A percentile compares a stretch with the other conserved stretches of the same genome.
Conservation (phyloP, 2,113 vertebrate species). For the Ageneiosus marmoratus region DNA sequence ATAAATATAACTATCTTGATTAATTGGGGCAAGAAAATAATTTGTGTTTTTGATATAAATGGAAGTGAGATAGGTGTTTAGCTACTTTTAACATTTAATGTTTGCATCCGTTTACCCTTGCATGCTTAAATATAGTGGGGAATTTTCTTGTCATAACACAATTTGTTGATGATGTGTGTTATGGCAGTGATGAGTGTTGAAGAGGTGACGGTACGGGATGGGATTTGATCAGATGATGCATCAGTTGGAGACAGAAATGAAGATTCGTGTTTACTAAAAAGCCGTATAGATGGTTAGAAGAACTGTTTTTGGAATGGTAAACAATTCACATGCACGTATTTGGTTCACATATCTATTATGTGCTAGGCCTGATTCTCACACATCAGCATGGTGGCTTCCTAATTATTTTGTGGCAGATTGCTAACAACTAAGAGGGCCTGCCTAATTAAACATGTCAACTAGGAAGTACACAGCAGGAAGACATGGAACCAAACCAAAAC, state of each 20-base stretch:
- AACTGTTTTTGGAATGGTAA: background rate
- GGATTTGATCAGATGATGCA: background rate
- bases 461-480: background rate
- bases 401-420: conserved; percentile 23
- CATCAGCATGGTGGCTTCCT: conserved; percentile 18
- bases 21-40: background rate
- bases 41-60: background rate
- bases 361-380: background rate
- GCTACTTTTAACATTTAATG: background rate
- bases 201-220: background rate
- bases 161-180: background rate
- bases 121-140: background rate
- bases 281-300: background rate
- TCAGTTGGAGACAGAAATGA: background rate
- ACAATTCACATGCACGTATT: background rate
- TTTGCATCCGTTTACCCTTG: background rate
- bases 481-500: background rate
- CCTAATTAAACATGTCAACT: conserved; percentile 24
- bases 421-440: conserved; percentile 18
- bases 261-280: background rate
- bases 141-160: background rate
- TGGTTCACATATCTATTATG: background rate
- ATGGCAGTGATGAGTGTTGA: background rate
- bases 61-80: background rate
- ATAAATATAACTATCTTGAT: background rate